Conservation (phyloP, 2,888 invertebrate genomes). For the Ectropis crepuscularia region DNA sequence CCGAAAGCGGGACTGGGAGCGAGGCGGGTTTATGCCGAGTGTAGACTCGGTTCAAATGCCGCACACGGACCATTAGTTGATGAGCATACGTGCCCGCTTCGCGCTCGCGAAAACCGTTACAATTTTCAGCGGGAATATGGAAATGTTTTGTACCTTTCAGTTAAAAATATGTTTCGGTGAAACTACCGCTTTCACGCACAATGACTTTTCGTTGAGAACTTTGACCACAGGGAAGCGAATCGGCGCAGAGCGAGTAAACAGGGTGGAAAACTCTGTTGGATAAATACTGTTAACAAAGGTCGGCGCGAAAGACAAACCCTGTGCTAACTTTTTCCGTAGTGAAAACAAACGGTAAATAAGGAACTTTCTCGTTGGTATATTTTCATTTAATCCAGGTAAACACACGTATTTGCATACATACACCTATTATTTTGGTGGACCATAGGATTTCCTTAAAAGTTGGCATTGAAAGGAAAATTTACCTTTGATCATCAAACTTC, state of each 20-base stretch:
- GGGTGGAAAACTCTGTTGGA: slow-evolving; percentile 11
- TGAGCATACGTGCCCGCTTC: slow-evolving; percentile 79
- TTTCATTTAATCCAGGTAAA: no score
- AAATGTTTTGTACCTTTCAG: slow-evolving; percentile 78
- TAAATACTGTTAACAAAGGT: slow-evolving; percentile 18
- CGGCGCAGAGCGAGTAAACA: slow-evolving; percentile 30
- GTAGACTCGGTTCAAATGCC: slow-evolving; percentile 84
- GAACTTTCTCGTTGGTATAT: neutral
- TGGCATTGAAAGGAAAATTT: no score
- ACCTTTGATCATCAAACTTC: no score
- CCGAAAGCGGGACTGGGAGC: slow-evolving; percentile 78
- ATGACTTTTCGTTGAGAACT: slow-evolving; percentile 74
- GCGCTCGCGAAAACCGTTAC: slow-evolving; percentile 71
- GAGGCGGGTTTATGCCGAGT: slow-evolving; percentile 77
- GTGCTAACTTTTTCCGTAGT: slow-evolving; percentile 1
- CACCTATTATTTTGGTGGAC: no score
- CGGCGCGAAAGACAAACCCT: slow-evolving; percentile 3
- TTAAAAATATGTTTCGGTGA: slow-evolving; percentile 77
- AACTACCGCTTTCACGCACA: slow-evolving; percentile 81
- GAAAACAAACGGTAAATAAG: slow-evolving; percentile 2
- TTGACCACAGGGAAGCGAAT: slow-evolving; percentile 56
- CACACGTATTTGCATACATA: no score
- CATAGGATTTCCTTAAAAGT: no score
- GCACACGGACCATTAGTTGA: slow-evolving; percentile 86
- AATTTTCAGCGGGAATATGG: slow-evolving; percentile 80